phyloP scores from a whole-genome alignment of 2,113 vertebrate genomes.

The Otocyon megalotis region DNA sequence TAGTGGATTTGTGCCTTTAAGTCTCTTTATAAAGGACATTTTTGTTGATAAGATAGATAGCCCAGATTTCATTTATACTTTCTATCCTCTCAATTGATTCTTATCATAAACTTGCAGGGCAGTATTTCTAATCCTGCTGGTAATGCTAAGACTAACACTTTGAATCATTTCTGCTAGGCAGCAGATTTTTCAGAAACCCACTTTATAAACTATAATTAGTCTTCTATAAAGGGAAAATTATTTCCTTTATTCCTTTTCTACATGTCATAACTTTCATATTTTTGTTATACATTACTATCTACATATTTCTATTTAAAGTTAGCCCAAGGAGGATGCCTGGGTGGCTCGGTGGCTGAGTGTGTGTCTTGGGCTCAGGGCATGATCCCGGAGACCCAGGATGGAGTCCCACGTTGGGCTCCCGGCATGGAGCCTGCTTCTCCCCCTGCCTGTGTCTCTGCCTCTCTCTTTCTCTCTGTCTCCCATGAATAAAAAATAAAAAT shows the following conservation, averaged over 20 bases:
- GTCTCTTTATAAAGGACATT: not conserved
- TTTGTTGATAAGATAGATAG: slow-evolving; percentile 40
- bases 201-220: slow-evolving; percentile 73
- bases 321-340: not conserved
- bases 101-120: slow-evolving; percentile 48
- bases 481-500: too few species aligned
- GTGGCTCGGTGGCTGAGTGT: too few species aligned
- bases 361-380: too few species aligned
- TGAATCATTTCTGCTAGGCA: slow-evolving; percentile 63
- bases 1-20: not conserved
- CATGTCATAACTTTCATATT: slow-evolving; percentile 46
- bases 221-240: slow-evolving; percentile 70
- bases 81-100: slow-evolving; percentile 58
- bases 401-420: too few species aligned
- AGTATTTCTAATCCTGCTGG: slow-evolving; percentile 50
- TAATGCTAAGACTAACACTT: slow-evolving; percentile 52
- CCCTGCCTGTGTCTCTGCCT: too few species aligned
- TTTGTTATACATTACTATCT: slow-evolving; percentile 59
- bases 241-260: slow-evolving; percentile 60
- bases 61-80: slow-evolving; percentile 49
- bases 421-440: too few species aligned
- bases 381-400: too few species aligned
- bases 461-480: too few species aligned
- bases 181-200: slow-evolving; percentile 66
- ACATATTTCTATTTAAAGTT: slow-evolving; percentile 61